These are phyloP conservation scores for Gallinago paraguaiae DNA, from an alignment of 2,113 vertebrate species.

Conservation along the genomic window DNA sequence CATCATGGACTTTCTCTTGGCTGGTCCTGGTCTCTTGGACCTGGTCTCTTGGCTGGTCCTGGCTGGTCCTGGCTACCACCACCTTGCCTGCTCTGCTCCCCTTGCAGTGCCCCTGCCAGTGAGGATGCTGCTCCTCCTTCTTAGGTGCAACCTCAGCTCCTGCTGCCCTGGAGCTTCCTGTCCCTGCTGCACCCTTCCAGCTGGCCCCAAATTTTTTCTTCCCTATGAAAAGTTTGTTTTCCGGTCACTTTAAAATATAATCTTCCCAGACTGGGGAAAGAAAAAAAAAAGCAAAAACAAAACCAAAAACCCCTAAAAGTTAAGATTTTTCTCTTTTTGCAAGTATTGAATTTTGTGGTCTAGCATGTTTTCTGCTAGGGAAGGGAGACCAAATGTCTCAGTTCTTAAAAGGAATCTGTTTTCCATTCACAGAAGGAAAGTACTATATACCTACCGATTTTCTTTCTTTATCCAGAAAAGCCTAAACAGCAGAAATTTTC, in stretches of 20 bases:
- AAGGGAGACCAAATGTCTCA: neutral
- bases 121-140: neutral
- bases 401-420: neutral
- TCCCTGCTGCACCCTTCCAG: fast-evolving
- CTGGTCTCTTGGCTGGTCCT: neutral
- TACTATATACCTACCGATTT: neutral
- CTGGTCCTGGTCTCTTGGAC: no score
- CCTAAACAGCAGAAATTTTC: neutral
- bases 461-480: neutral
- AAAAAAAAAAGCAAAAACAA: neutral
- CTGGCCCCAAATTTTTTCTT: neutral
- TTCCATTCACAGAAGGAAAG: neutral
- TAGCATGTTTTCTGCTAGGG: neutral
- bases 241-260: neutral
- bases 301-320: neutral
- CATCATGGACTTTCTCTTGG: neutral
- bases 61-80: neutral
- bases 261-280: neutral
- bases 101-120: no score
- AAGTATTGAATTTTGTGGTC: neutral
- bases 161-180: neutral
- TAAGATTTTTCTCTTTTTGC: neutral
- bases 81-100: no score
- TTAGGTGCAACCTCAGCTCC: neutral
- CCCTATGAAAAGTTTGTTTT: neutral